Base-by-base conservation (phyloP, 2,113 vertebrate genomes). In the Myxocyprinus asiaticus region DNA sequence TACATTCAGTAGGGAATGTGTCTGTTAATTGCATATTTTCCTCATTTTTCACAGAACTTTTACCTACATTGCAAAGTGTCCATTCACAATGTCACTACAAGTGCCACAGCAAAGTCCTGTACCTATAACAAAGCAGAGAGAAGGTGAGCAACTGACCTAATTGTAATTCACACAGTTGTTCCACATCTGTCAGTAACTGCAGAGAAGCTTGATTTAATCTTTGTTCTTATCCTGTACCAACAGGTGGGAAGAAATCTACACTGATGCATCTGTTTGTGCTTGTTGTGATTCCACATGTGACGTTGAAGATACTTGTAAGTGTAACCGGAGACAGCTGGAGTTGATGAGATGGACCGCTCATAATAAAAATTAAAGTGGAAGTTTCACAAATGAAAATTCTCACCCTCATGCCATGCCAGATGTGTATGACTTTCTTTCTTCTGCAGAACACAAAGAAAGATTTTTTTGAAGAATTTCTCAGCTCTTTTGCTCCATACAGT, bases 171-270 rank as follows among this genome's bases (percentile, higher is more conserved):
- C 4, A 59, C 2, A 4, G 45, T 11, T 76, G 1, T 80, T 22
- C 9, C 15, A 59, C 9, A 50, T 11, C 22, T 33, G 5, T 76
- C 22, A 33, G 51, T 58, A 9, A 11, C 14, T 55, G 48, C 9
- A 4, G 5, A n/a, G n/a, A 48, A 3, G 4, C n/a, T 0, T 6
- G 6, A 22, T 79, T 63, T 7, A 44, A 12, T 43, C 12, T 45
- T 51, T 33, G 12, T 9, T 44, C 6, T 61, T 45, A 5, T 61
- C 33, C 7, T 43, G n/a, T 33, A 33, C 50, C 6, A n/a, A 56
- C 67, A 92, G 91, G 82, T 92, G 90, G 91, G 89, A 86, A 79
- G 90, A 91, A 82, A 78, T 92, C 53, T 22, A 78, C 5, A 80
- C 76, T 6, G 9, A 65, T 0, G 9, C 33, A 1, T 81, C 82